These are phyloP conservation scores for Puma concolor DNA, from an alignment of 2,113 vertebrate species.

Conservation along the genomic window DNA sequence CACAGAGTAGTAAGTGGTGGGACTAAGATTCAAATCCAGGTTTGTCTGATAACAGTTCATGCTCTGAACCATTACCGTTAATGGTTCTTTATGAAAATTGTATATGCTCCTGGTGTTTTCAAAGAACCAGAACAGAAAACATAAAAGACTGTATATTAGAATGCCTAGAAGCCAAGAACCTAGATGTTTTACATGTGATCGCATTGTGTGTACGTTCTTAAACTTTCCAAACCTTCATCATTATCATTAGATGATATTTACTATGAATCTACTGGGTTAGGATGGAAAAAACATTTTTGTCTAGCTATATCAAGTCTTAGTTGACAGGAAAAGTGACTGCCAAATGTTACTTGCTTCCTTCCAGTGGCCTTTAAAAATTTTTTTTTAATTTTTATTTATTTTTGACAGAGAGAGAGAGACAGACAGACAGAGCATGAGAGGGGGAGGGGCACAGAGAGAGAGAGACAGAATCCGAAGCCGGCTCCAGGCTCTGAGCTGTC, in stretches of 20 bases:
- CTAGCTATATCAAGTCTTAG: neutral
- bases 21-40: neutral
- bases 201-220: neutral
- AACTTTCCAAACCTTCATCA: slow-evolving; percentile 16
- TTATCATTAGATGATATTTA: slow-evolving; percentile 42
- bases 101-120: neutral
- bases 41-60: neutral
- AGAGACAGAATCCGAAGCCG: no score
- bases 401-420: no score
- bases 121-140: slow-evolving; percentile 7
- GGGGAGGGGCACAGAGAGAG: no score
- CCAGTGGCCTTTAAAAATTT: neutral
- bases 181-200: neutral
- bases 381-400: no score
- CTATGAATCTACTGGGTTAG: neutral
- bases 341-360: slow-evolving; percentile 24
- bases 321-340: slow-evolving; percentile 23
- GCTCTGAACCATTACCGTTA: neutral
- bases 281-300: slow-evolving; percentile 58
- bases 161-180: neutral
- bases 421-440: no score
- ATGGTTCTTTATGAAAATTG: neutral
- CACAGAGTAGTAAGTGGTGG: neutral
- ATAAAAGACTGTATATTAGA: slow-evolving; percentile 40
- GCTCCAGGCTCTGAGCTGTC: no score